Percentiles rank a stretch among this genome's conserved stretches.
Evolutionary conservation across 2,888 invertebrate genomes (phyloP).

Genomic region (Mesochorus sp.): DNA sequence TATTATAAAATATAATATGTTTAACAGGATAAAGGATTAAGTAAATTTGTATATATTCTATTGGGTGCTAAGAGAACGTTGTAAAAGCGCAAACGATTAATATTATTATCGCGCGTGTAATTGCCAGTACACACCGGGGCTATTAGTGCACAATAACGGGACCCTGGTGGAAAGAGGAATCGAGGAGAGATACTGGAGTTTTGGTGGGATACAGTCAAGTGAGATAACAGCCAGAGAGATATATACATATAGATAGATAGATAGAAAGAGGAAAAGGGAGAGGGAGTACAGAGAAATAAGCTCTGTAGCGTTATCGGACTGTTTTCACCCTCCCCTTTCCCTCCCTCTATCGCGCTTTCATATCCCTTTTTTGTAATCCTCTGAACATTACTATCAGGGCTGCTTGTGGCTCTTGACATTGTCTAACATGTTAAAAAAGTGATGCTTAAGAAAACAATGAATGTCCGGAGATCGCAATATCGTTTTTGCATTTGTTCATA

Average conservation of each 20-base stretch:
- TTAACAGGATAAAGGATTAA: slow-evolving; percentile 9
- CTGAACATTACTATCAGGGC: slow-evolving; percentile 23
- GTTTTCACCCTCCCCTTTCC: slow-evolving; percentile 24
- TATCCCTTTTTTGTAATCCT: slow-evolving; percentile 29
- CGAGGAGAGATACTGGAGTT: background rate
- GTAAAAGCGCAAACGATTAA: slow-evolving; percentile 55
- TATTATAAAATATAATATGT: background rate
- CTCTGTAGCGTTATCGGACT: slow-evolving; percentile 52
- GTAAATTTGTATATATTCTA: slow-evolving; percentile 56
- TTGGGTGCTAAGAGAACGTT: slow-evolving; percentile 47
- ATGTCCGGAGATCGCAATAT: background rate
- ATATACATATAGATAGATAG: too few relatives aligned
- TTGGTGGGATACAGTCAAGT: slow-evolving; percentile 57
- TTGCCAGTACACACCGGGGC: slow-evolving; percentile 54
- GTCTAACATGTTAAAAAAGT: slow-evolving; percentile 33
- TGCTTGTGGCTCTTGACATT: slow-evolving; percentile 36
- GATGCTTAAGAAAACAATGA: slow-evolving; percentile 28
- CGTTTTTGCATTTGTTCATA: background rate
- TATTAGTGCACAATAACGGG: slow-evolving; percentile 59
- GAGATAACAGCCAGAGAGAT: slow-evolving; percentile 43
- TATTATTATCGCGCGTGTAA: slow-evolving; percentile 60
- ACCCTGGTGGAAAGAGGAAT: slow-evolving; percentile 21
- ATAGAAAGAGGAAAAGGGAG: too few relatives aligned
- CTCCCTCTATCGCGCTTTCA: slow-evolving; percentile 18
- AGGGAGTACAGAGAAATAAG: slow-evolving; percentile 54